Conservation (phyloP, 2,113 vertebrate species). For the Gallinago jamesoni region DNA sequence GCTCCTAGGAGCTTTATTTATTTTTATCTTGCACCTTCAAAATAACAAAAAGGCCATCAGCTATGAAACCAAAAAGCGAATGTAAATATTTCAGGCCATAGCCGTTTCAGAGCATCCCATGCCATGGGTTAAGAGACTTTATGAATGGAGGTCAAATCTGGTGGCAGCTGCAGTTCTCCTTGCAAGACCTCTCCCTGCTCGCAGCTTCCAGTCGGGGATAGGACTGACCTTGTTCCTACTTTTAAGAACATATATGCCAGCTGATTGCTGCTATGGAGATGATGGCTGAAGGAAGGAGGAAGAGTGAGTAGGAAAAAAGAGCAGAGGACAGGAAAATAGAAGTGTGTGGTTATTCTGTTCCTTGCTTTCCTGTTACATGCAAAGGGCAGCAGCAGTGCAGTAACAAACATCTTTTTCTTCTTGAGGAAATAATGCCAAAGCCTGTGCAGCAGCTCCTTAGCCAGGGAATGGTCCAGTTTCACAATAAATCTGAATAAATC, state of each 20-base stretch:
- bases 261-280: neutral
- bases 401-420: neutral
- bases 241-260: neutral
- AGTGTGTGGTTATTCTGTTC: neutral
- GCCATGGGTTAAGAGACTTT: neutral
- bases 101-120: neutral
- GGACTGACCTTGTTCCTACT: neutral
- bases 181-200: neutral
- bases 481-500: neutral
- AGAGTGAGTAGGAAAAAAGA: neutral
- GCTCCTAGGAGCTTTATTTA: neutral
- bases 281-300: neutral
- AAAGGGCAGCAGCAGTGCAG: neutral
- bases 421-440: neutral
- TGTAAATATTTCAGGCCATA: neutral
- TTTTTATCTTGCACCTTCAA: neutral
- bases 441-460: neutral
- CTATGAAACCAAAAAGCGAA: neutral
- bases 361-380: neutral
- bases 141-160: neutral
- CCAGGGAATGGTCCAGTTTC: neutral
- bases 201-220: neutral
- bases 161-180: neutral
- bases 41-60: neutral
- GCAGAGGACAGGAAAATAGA: neutral